Evolutionary conservation across 2,113 vertebrate genomes (phyloP).

Genomic region (Potamarius usumacintae): DNA sequence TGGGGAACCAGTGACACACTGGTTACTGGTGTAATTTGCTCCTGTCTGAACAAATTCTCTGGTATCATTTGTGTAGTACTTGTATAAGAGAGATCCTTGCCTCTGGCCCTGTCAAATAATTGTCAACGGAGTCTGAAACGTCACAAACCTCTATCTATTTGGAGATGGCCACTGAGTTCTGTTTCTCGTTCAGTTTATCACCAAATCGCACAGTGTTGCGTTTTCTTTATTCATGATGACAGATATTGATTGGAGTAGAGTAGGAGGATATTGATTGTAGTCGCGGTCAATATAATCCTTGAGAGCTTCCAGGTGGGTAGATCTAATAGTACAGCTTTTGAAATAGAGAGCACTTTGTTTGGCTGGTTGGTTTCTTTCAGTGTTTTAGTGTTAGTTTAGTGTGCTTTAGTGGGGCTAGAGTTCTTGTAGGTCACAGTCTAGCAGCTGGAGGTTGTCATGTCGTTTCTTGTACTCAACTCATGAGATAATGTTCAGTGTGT

Average conservation of each 20-base stretch:
- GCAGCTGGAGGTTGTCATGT: not conserved
- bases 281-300: not conserved
- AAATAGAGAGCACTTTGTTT: not conserved
- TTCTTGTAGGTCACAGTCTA: not conserved
- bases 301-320: not conserved
- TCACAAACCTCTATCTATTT: not conserved
- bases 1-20: not conserved
- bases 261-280: not conserved
- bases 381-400: not conserved
- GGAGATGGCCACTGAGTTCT: not conserved
- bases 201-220: not conserved
- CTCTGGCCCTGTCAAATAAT: not conserved
- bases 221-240: not conserved
- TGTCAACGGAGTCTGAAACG: not conserved
- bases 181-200: not conserved
- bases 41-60: not conserved
- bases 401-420: not conserved
- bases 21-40: not conserved
- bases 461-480: not conserved
- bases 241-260: not conserved
- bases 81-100: not conserved
- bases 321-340: not conserved
- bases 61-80: not conserved
- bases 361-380: not conserved
- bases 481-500: not conserved